These are phyloP conservation scores for Nomada ferruginata DNA, from an alignment of 2,888 invertebrate species.

Conservation along the genomic window DNA sequence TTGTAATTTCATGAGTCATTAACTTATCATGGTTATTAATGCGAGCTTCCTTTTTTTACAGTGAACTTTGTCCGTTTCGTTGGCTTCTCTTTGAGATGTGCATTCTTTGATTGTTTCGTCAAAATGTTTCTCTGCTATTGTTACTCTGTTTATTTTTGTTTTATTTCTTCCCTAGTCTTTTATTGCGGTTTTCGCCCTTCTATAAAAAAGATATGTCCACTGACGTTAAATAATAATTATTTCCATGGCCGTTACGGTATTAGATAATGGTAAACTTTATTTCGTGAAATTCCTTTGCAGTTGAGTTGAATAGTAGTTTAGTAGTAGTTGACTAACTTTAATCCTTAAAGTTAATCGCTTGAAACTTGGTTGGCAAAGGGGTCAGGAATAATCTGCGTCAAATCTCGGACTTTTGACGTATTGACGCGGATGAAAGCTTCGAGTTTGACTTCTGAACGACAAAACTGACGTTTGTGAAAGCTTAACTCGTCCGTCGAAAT, in stretches of 20 bases:
- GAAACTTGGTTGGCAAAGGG: not conserved
- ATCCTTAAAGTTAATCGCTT: slow-evolving; percentile 1
- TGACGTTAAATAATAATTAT: not conserved
- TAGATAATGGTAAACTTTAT: not conserved
- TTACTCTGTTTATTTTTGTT: not conserved
- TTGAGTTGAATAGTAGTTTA: too few relatives aligned
- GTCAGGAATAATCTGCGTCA: not conserved
- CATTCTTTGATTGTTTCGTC: too few relatives aligned
- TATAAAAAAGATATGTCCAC: too few relatives aligned
- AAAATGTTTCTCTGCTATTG: too few relatives aligned
- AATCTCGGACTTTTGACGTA: slow-evolving; percentile 31
- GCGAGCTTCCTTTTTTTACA: not conserved
- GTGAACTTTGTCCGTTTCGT: not conserved
- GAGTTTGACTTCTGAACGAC: slow-evolving; percentile 43
- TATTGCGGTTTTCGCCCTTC: too few relatives aligned
- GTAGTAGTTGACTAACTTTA: not conserved
- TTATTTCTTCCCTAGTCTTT: not conserved
- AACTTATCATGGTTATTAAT: slow-evolving; percentile 16
- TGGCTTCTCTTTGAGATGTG: too few relatives aligned
- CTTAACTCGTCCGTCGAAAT: slow-evolving; percentile 27
- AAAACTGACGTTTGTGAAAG: slow-evolving; percentile 28
- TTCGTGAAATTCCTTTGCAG: not conserved
- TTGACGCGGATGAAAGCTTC: slow-evolving; percentile 35
- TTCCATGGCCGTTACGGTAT: not conserved
- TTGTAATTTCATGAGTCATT: not conserved